phyloP scores from a whole-genome alignment of 1,140 invertebrate genomes.

The Diachasma alloeum region DNA sequence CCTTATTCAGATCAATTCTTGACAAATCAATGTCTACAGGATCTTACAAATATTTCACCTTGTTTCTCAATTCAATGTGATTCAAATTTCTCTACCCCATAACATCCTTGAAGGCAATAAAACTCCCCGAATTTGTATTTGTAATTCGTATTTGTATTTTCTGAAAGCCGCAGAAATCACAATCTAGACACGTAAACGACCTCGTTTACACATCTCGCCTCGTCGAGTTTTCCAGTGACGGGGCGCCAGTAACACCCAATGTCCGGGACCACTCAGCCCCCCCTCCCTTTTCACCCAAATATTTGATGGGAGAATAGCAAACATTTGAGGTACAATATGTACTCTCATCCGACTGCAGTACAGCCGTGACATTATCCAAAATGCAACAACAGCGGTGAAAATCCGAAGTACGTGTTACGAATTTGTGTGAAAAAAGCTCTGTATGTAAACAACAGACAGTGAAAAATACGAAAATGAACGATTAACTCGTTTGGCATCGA shows the following conservation, averaged over 20 bases:
- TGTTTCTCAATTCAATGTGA: too few species aligned
- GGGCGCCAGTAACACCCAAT: neutral
- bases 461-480: slow-evolving; percentile 14
- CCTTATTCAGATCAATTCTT: too few species aligned
- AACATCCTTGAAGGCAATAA: neutral
- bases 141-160: neutral
- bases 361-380: slow-evolving; percentile 17
- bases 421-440: slow-evolving; percentile 7
- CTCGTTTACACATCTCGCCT: slow-evolving; percentile 19
- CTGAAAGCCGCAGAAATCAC: neutral
- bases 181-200: slow-evolving; percentile 8
- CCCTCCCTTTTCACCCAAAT: slow-evolving; percentile 3
- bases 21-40: too few species aligned
- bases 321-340: slow-evolving; percentile 17
- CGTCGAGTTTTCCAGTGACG: slow-evolving; percentile 18
- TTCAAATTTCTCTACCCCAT: too few species aligned
- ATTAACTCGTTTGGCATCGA: slow-evolving; percentile 11
- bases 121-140: neutral
- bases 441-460: slow-evolving; percentile 7
- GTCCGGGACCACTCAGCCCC: neutral
- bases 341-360: neutral
- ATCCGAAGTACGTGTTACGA: slow-evolving; percentile 21
- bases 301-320: slow-evolving; percentile 29
- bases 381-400: slow-evolving; percentile 8
- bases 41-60: too few species aligned